phyloP scores from a whole-genome alignment of 2,888 invertebrate genomes.

The Clunio marinus region DNA sequence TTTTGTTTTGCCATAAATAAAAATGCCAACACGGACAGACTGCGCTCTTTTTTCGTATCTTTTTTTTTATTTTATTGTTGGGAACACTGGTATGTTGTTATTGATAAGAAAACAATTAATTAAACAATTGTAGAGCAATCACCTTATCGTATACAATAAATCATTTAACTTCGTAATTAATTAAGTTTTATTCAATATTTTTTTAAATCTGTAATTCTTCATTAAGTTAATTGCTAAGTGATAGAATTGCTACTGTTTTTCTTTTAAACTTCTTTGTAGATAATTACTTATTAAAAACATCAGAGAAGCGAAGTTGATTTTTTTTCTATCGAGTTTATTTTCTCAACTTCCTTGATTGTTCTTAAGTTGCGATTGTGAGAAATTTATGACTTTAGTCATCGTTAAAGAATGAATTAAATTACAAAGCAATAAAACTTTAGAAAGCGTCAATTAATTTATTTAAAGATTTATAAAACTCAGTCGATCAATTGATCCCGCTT shows the following conservation, averaged over 20 bases:
- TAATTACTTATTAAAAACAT: too few relatives aligned
- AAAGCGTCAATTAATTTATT: not conserved
- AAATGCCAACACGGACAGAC: constrained; percentile 6
- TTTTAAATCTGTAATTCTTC: not conserved
- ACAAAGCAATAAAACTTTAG: not conserved
- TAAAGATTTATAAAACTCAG: not conserved
- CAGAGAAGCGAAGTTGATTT: too few relatives aligned
- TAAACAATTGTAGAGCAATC: constrained; percentile 26
- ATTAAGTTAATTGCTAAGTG: not conserved
- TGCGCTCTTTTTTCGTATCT: too few relatives aligned
- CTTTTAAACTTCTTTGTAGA: not conserved
- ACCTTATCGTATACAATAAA: constrained; percentile 22
- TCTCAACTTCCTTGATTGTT: not conserved
- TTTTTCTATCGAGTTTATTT: too few relatives aligned
- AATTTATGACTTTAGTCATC: constrained; percentile 2
- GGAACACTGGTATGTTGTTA: not conserved
- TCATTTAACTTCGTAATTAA: constrained; percentile 15
- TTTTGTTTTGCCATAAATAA: constrained; percentile 21
- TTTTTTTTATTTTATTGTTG: too few relatives aligned
- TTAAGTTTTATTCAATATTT: not conserved
- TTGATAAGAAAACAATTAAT: constrained; percentile 34
- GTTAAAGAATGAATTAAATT: not conserved
- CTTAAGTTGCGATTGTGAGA: not conserved
- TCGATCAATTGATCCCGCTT: too few relatives aligned
- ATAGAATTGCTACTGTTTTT: not conserved